These are phyloP conservation scores for Drosophila pectinifera DNA, from an alignment of 1,140 invertebrate genomes.

Conservation along the genomic window DNA sequence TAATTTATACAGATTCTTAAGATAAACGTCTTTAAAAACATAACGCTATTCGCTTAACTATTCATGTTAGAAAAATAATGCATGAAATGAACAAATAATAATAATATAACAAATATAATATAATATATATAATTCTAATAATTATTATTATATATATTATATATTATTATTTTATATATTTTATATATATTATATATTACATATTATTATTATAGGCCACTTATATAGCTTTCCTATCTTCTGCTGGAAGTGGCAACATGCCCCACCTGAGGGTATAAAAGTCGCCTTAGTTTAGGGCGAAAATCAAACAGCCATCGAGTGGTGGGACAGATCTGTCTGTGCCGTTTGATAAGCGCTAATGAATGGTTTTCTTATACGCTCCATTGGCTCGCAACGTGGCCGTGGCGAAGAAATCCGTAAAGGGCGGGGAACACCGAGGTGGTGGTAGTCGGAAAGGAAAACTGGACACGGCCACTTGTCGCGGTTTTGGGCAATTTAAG, in stretches of 20 bases:
- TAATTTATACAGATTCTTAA: no score
- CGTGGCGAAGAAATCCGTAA: slow-evolving; percentile 34
- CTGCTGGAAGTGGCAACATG: neutral
- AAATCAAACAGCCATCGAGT: slow-evolving; percentile 76
- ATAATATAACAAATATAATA: no score
- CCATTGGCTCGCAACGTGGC: slow-evolving; percentile 59
- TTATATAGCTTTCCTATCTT: neutral
- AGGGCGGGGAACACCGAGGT: slow-evolving; percentile 2
- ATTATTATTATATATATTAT: no score
- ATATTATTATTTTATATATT: no score
- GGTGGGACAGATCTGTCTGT: slow-evolving; percentile 60
- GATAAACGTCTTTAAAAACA: no score
- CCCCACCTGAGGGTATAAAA: slow-evolving; percentile 8
- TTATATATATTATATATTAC: no score
- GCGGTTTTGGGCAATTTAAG: slow-evolving; percentile 82
- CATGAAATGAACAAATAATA: no score
- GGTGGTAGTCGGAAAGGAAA: slow-evolving; percentile 19
- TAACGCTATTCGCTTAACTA: no score
- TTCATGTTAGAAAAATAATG: no score
- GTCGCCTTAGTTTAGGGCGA: slow-evolving; percentile 62
- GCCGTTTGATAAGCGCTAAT: slow-evolving; percentile 79
- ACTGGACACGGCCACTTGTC: slow-evolving; percentile 72
- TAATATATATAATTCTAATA: no score
- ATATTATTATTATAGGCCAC: neutral
- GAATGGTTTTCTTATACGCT: slow-evolving; percentile 83